Evolutionary conservation across 2,888 invertebrate genomes (phyloP).

Genomic region (Sinohyriopsis cumingii): DNA sequence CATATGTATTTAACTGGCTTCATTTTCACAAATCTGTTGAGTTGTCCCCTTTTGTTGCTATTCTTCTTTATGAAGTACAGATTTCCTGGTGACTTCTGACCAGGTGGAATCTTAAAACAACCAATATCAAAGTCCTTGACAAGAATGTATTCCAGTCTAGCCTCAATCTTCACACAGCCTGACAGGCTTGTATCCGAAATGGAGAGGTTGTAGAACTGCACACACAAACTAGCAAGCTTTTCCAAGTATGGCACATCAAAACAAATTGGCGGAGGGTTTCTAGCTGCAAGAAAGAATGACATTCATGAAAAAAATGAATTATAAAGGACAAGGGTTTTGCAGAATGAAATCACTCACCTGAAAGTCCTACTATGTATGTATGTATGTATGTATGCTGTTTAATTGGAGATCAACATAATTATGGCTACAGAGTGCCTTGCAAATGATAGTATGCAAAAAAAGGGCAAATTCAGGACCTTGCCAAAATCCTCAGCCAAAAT

Average conservation of each 20-base stretch:
- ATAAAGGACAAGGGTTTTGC: too few relatives aligned
- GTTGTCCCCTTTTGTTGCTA: too few relatives aligned
- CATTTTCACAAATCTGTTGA: too few relatives aligned
- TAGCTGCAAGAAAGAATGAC: constrained; percentile 52
- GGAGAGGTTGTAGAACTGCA: constrained; percentile 64
- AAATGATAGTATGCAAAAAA: too few relatives aligned
- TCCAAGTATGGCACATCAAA: constrained; percentile 69
- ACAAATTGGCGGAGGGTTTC: constrained; percentile 71
- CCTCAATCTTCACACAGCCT: constrained; percentile 69
- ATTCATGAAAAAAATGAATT: background rate
- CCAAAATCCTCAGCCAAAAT: too few relatives aligned
- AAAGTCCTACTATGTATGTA: too few relatives aligned
- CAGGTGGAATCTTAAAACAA: constrained; percentile 63
- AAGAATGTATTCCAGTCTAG: constrained; percentile 59
- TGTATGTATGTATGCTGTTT: too few relatives aligned
- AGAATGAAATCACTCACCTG: too few relatives aligned
- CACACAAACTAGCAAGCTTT: constrained; percentile 67
- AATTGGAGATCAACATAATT: too few relatives aligned
- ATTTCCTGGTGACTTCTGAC: background rate
- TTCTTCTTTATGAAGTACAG: background rate
- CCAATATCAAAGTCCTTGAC: constrained; percentile 66
- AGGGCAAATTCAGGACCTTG: too few relatives aligned
- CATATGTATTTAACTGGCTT: too few relatives aligned
- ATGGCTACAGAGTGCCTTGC: too few relatives aligned
- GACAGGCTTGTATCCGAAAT: constrained; percentile 48